Evolutionary conservation across 2,797 vertebrate genomes (phyloP).

Genomic region (Phalanger gymnotis): DNA sequence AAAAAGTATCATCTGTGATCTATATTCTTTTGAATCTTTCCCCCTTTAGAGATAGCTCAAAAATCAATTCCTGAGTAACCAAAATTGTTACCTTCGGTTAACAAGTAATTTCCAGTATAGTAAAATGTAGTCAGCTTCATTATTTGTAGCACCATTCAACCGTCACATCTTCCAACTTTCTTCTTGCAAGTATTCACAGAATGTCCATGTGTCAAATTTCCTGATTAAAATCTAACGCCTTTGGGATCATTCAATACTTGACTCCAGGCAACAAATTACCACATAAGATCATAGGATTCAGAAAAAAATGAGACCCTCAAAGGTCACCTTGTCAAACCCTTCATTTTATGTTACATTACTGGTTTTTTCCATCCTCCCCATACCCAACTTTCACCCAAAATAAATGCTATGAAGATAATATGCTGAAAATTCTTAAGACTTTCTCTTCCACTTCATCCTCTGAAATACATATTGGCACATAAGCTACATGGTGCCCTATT

Average conservation of each 20-base stretch:
- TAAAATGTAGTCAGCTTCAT: neutral
- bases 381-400: neutral
- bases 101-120: neutral
- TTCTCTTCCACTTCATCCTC: neutral
- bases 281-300: neutral
- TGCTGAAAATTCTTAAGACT: neutral
- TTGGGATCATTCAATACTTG: neutral
- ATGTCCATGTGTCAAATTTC: neutral
- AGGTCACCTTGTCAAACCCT: too few relatives aligned
- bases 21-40: neutral
- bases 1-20: neutral
- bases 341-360: neutral
- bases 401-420: neutral
- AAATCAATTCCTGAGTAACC: neutral
- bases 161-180: neutral
- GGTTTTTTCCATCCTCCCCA: neutral
- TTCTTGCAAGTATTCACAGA: neutral
- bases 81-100: neutral
- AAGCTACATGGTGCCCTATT: neutral
- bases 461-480: neutral
- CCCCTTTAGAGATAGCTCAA: neutral
- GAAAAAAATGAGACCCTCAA: neutral
- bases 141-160: neutral
- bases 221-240: neutral
- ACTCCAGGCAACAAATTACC: neutral